phyloP scores from a whole-genome alignment of 2,113 vertebrate genomes.

The Peromyscus polionotus region DNA sequence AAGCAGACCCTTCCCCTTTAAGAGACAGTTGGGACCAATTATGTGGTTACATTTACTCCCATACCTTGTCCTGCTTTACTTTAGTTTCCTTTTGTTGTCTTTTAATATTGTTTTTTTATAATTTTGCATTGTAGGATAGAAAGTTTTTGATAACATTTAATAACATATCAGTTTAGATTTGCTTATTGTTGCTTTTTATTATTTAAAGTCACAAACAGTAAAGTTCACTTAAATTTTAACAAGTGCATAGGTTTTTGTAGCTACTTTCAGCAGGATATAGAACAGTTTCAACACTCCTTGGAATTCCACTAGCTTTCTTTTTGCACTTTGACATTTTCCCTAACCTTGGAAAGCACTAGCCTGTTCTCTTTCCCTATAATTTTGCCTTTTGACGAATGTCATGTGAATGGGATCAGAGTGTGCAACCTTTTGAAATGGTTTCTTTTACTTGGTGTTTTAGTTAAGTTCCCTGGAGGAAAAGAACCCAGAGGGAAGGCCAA shows the following conservation, averaged over 20 bases:
- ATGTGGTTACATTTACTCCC: background rate
- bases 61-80: conserved; percentile 20
- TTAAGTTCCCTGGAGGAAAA: background rate
- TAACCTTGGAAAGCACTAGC: conserved; percentile 4
- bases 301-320: background rate
- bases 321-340: background rate
- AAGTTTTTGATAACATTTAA: conserved; percentile 22
- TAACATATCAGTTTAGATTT: conserved; percentile 44
- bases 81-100: conserved; percentile 47
- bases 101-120: conserved; percentile 4
- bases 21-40: conserved; percentile 16
- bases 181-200: conserved; percentile 40
- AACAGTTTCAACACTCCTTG: background rate
- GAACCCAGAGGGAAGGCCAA: background rate
- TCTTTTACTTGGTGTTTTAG: background rate
- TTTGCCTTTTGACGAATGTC: conserved; percentile 16
- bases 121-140: background rate
- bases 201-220: conserved; percentile 29
- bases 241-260: conserved; percentile 8
- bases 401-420: background rate
- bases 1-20: conserved; percentile 52
- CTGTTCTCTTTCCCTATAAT: conserved; percentile 24
- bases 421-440: conserved; percentile 5
- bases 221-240: conserved; percentile 47
- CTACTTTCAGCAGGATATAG: background rate